Evolutionary conservation across 1,140 invertebrate species (phyloP), one percentile per base, ranked within the genome.

Genomic region (Heliconius congener): DNA sequence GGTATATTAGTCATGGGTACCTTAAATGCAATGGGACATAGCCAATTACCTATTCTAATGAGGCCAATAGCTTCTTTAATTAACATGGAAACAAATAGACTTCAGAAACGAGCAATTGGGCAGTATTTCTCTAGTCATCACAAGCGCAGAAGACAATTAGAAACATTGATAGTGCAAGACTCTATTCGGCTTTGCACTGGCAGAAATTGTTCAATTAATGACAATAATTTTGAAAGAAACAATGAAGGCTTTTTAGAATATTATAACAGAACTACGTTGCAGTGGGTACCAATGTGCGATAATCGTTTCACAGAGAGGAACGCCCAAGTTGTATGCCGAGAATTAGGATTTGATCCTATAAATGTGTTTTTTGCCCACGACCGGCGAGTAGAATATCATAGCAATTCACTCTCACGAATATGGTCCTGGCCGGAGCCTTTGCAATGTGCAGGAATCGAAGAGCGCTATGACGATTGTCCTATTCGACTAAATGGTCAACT

Each of bases 271-370:
- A 99, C 99, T 6, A 99, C 98, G 0, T 93, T 98, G 13, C 98
- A 99, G 90, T 99, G 99, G 98, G 97, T 99, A 57, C 98, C 99
- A 0, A 97, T 99, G 89, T 99, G 99, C 94, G 99, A 99, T 95
- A 96, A 96, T 73, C 95, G 98, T 77, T 99, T 99, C 90, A 99
- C 98, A 0, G 98, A 99, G 90, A 95, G 98, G 87, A 99, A 99
- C 92, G 98, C 98, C 4, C 97, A 99, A 95, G 98, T 99, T 1
- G 98, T 99, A 0, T 99, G 99, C 89, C 95, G 98, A 30, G 98
- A 99, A 90, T 92, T 99, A n/a, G 98, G 98, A 23, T 97, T 97
- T 85, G 97, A 99, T 91, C 96, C 97, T 0, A 95, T 99, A 19
- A 99, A 99, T 92, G 97, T 98, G 2, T 98, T 97, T 89, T 97